Base-by-base conservation (phyloP, 2,888 invertebrate species). In the Andrena flavipes region DNA sequence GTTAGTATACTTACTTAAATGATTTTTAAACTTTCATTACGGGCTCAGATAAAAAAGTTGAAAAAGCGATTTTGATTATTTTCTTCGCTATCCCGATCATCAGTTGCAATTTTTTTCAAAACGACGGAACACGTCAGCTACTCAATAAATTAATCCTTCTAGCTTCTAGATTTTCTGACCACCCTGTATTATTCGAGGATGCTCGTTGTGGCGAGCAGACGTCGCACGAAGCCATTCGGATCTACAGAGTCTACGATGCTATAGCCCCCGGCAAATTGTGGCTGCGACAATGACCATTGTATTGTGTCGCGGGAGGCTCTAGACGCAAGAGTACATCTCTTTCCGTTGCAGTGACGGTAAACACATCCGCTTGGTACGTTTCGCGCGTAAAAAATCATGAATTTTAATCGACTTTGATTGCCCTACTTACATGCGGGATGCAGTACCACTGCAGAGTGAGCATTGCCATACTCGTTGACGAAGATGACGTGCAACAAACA, bases 241-340 rank as follows among this genome's bases (percentile, higher is more conserved):
- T 49, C 30, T 60, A 64, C 62, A 60, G 65, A 70, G 54, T 60
- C 65, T 42, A 16, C 59, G 42, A 68, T 62, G 60, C 56, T 30
- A 63, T 63, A 30, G 77, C 73, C 73, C 79, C 82, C 62, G 70
- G 85, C 79, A 79, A 63, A 67, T 67, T 67, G 67, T 78, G 82
- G 83, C 74, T 71, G 77, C 83, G 79, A 87, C 88, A 88, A 88
- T 84, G 81, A 80, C 80, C 84, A 88, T 88, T 88, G 87, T 86
- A 88, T 88, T 88, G 87, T 86, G 84, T 76, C 69, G 26, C 33
- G 69, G 74, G 68, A 54, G 29, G 8, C 70, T 49, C 70, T 81
- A 76, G 60, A 71, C 80, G 67, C 56, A 59, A 54, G 67, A 78
- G 72, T 60, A 51, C 65, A 49, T 26, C 60, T 72, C 29, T 56